Percentiles rank a stretch among this genome's conserved stretches.
These are phyloP conservation scores for Stegana nigrithorax DNA, from an alignment of 2,888 invertebrate species.

Conservation along the genomic window DNA sequence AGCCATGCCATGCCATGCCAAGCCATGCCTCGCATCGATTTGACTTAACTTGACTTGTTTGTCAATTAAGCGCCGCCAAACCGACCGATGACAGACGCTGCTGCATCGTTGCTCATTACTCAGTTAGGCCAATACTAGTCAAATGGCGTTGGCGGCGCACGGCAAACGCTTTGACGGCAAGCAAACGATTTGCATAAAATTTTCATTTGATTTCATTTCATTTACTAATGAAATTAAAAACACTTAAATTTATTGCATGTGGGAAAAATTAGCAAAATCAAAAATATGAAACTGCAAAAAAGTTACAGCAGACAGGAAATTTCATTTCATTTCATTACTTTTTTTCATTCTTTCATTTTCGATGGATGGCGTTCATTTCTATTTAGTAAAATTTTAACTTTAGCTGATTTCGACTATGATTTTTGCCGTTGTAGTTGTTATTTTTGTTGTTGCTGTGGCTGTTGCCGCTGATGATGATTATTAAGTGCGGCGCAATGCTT, in stretches of 20 bases:
- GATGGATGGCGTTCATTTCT: too few species aligned
- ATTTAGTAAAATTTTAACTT: too few species aligned
- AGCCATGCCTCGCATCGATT: not conserved
- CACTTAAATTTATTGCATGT: not conserved
- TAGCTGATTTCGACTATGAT: too few species aligned
- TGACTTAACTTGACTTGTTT: conserved; percentile 1
- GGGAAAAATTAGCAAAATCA: not conserved
- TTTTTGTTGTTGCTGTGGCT: not conserved
- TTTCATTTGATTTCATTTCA: too few species aligned
- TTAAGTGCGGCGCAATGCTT: conserved; percentile 30
- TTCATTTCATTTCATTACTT: not conserved
- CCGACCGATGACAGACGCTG: not conserved
- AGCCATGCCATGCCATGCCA: not conserved
- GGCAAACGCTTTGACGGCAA: not conserved
- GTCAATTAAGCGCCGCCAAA: not conserved
- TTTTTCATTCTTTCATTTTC: not conserved
- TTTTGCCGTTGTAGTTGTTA: not conserved
- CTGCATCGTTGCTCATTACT: not conserved
- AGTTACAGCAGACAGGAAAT: not conserved
- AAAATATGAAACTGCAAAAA: too few species aligned
- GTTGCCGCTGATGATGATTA: not conserved
- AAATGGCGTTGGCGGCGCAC: too few species aligned
- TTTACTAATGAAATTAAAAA: not conserved
- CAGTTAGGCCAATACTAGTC: too few species aligned
- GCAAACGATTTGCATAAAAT: conserved; percentile 1